Evolutionary conservation across 2,113 vertebrate species (phyloP).

Genomic region (Amphiprion ocellaris): DNA sequence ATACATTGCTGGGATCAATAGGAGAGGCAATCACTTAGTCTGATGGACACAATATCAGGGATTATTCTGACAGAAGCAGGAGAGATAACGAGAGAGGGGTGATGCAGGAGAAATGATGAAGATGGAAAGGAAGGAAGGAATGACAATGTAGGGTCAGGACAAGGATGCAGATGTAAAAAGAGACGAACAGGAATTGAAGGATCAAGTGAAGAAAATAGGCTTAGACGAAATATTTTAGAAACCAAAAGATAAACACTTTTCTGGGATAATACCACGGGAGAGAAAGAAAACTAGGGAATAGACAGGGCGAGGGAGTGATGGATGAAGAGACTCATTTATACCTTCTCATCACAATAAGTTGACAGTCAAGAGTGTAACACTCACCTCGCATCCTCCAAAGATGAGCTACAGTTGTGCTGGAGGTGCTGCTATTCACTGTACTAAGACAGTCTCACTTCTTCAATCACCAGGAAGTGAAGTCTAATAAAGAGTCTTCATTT

Average conservation of each 20-base stretch:
- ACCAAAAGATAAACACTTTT: not conserved
- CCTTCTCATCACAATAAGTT: constrained; percentile 25
- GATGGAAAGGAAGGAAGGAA: not conserved
- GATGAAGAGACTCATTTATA: constrained; percentile 21
- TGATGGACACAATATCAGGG: constrained; percentile 35
- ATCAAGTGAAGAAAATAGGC: not conserved
- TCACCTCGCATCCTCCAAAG: constrained; percentile 31
- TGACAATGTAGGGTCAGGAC: not conserved
- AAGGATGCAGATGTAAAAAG: not conserved
- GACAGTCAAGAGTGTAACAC: constrained; percentile 19
- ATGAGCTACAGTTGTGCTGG: constrained; percentile 13
- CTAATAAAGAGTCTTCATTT: constrained; percentile 53
- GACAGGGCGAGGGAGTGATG: constrained; percentile 39
- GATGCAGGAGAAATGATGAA: not conserved
- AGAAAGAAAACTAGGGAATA: constrained; percentile 8
- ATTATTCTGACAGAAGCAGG: constrained; percentile 1
- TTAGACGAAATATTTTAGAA: too few species aligned
- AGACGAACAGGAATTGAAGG: not conserved
- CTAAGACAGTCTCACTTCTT: constrained; percentile 25
- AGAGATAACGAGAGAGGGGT: not conserved
- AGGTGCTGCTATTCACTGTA: constrained; percentile 24
- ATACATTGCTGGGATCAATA: constrained; percentile 60
- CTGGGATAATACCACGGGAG: not conserved
- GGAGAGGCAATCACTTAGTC: constrained; percentile 42
- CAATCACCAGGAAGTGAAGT: constrained; percentile 28